Conservation (phyloP, 2,797 vertebrate genomes). For the Chelidonichthys spinosus region DNA sequence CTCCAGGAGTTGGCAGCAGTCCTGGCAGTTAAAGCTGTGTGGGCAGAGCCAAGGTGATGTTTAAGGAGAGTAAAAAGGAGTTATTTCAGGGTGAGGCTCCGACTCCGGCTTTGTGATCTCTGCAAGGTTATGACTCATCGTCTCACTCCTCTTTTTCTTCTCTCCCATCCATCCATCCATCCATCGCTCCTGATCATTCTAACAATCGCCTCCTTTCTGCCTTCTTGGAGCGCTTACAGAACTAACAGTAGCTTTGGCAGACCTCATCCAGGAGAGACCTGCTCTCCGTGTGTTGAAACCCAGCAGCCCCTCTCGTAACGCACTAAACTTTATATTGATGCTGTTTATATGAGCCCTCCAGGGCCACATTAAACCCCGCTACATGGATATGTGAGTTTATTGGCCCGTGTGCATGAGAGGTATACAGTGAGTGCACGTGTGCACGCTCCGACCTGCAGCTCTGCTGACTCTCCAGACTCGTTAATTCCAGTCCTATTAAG, state of each 20-base stretch:
- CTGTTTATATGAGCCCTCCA: slow-evolving; percentile 30
- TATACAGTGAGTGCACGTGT: neutral
- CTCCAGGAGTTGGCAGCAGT: slow-evolving; percentile 28
- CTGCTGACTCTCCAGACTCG: neutral
- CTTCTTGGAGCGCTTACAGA: slow-evolving; percentile 41
- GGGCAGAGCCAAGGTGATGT: slow-evolving; percentile 49
- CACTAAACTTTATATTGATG: slow-evolving; percentile 22
- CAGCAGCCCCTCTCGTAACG: neutral
- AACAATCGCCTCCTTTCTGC: slow-evolving; percentile 22
- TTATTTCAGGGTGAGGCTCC: slow-evolving; percentile 60
- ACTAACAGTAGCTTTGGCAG: slow-evolving; percentile 46
- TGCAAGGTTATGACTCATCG: slow-evolving; percentile 17
- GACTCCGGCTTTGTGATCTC: slow-evolving; percentile 41
- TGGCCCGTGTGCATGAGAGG: neutral
- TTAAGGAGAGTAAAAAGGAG: slow-evolving; percentile 42
- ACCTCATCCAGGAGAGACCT: slow-evolving; percentile 34
- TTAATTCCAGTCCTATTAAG: slow-evolving; percentile 34
- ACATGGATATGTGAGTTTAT: slow-evolving; percentile 25
- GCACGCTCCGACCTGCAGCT: slow-evolving; percentile 3
- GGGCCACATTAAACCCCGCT: slow-evolving; percentile 40
- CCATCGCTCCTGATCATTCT: slow-evolving; percentile 7
- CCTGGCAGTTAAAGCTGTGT: slow-evolving; percentile 17
- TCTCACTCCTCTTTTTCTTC: slow-evolving; percentile 7
- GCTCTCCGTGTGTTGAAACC: slow-evolving; percentile 4
- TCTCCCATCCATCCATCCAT: neutral